A percentile compares a stretch with the other conserved stretches of the same genome.
phyloP scores from a whole-genome alignment of 2,113 vertebrate species.

The Lota lota region DNA sequence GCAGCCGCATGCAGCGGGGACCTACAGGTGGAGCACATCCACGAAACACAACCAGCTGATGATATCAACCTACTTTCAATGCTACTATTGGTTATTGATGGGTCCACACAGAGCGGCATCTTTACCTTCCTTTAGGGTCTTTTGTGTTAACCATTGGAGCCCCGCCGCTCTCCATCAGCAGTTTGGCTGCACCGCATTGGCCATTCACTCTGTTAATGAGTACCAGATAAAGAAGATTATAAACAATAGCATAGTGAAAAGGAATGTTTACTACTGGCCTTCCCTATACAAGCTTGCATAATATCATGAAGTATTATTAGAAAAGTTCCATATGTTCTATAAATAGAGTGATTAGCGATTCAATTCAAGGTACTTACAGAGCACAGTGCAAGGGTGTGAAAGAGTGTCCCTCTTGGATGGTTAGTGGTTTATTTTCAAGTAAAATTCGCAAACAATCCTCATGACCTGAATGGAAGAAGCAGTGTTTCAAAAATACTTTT shows the following conservation, averaged over 20 bases:
- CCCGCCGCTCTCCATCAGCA: slow-evolving; percentile 86
- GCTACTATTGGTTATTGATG: neutral
- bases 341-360: neutral
- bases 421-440: slow-evolving; percentile 94
- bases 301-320: neutral
- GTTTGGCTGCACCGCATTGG: slow-evolving; percentile 86
- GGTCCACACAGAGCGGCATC: slow-evolving; percentile 36
- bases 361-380: slow-evolving; percentile 79
- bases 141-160: slow-evolving; percentile 84
- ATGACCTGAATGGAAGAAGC: slow-evolving; percentile 73
- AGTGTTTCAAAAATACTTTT: neutral
- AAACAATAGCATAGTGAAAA: neutral
- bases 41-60: neutral
- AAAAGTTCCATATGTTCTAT: neutral
- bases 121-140: slow-evolving; percentile 93
- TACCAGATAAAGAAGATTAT: neutral
- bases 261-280: neutral
- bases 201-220: slow-evolving; percentile 82
- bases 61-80: neutral
- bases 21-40: slow-evolving; percentile 61
- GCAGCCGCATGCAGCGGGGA: slow-evolving; percentile 93
- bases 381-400: slow-evolving; percentile 98
- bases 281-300: neutral
- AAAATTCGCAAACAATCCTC: slow-evolving; percentile 94
- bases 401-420: slow-evolving; percentile 87